Evolutionary conservation across 2,888 invertebrate species (phyloP).

Genomic region (Phania funesta): DNA sequence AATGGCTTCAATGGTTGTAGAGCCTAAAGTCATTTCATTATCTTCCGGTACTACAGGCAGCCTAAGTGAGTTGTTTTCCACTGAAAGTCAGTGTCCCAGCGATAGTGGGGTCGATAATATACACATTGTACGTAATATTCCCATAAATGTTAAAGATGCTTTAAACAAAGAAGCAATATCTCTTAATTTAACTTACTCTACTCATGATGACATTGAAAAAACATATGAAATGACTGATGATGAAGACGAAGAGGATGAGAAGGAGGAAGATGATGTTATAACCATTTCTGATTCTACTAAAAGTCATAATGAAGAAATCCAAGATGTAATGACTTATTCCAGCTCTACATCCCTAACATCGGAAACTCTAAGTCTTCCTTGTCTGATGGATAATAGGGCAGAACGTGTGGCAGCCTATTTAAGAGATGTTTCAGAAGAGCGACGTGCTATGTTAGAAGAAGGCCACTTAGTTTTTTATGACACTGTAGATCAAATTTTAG

Average conservation of each 20-base stretch:
- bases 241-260: slow-evolving; percentile 14
- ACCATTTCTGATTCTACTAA: slow-evolving; percentile 69
- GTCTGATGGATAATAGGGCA: slow-evolving; percentile 69
- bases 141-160: slow-evolving; percentile 25
- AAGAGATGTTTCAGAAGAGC: slow-evolving; percentile 75
- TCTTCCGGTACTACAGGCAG: slow-evolving; percentile 39
- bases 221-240: slow-evolving; percentile 69
- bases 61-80: slow-evolving; percentile 61
- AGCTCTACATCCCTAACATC: slow-evolving; percentile 60
- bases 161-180: not conserved
- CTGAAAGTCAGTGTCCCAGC: slow-evolving; percentile 64
- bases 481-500: slow-evolving; percentile 46
- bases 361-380: slow-evolving; percentile 27
- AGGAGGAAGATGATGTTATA: slow-evolving; percentile 53
- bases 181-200: slow-evolving; percentile 11
- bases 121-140: slow-evolving; percentile 67
- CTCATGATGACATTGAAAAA: not conserved
- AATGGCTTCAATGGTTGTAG: slow-evolving; percentile 71
- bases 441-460: slow-evolving; percentile 62
- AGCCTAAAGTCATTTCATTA: slow-evolving; percentile 12
- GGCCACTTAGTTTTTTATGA: slow-evolving; percentile 16
- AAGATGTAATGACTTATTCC: slow-evolving; percentile 57
- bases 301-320: slow-evolving; percentile 32
- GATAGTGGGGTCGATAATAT: slow-evolving; percentile 67
- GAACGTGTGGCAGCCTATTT: slow-evolving; percentile 76